These are phyloP conservation scores for Phenganax stokvisi DNA, from an alignment of 92 coral and sea anemone species.

Conservation along the genomic window DNA sequence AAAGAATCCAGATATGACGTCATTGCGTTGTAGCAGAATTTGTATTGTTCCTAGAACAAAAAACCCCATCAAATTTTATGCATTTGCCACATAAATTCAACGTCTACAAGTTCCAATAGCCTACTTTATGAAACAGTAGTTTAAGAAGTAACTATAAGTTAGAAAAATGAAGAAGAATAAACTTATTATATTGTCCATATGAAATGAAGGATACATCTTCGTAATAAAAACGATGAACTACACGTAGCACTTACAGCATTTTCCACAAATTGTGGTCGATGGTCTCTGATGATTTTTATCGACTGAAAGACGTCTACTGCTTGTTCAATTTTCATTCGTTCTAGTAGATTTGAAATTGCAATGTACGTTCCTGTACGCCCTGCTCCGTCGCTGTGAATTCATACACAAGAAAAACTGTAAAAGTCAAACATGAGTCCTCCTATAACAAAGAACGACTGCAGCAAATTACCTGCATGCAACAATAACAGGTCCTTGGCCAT, in stretches of 20 bases:
- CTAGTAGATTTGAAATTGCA: conserved; percentile 10
- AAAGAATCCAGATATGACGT: background rate
- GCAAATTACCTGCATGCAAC: background rate
- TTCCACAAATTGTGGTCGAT: conserved; percentile 10
- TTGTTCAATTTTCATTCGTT: conserved; percentile 9
- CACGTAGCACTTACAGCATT: background rate
- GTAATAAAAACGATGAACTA: background rate
- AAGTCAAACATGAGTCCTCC: too few relatives aligned
- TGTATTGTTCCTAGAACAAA: background rate
- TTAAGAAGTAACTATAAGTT: background rate
- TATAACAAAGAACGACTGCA: background rate
- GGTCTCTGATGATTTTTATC: conserved; percentile 4
- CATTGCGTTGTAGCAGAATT: background rate
- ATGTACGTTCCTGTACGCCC: conserved; percentile 12
- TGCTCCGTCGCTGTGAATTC: background rate
- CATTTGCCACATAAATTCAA: background rate
- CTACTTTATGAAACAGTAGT: background rate
- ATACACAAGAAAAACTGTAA: background rate
- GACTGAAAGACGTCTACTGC: conserved; percentile 15
- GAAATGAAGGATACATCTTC: background rate
- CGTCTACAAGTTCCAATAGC: too few relatives aligned
- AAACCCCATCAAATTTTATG: background rate
- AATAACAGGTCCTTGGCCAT: background rate
- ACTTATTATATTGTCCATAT: background rate
- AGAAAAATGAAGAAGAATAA: background rate